These are phyloP conservation scores for Peromyscus californicus DNA, from an alignment of 2,113 vertebrate genomes.

Conservation along the genomic window DNA sequence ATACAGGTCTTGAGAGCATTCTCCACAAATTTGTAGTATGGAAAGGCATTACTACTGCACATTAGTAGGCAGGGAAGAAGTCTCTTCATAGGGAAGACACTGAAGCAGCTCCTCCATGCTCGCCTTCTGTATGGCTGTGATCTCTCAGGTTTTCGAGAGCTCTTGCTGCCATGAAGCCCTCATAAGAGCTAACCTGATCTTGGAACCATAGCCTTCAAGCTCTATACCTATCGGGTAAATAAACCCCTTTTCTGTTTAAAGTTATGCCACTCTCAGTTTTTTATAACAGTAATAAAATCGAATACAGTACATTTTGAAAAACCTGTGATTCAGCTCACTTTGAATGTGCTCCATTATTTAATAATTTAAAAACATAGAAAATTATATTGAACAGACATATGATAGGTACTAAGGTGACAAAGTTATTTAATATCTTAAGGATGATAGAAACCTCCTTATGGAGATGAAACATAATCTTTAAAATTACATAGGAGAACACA, in stretches of 20 bases:
- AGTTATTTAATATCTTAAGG: background rate
- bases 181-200: background rate
- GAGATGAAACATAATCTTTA: constrained; percentile 11
- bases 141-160: background rate
- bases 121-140: background rate
- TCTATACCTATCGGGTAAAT: background rate
- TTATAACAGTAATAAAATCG: background rate
- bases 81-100: background rate
- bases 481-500: background rate
- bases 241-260: background rate
- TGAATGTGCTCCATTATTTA: background rate
- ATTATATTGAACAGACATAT: constrained; percentile 53
- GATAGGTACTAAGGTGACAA: background rate
- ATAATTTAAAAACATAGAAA: constrained; percentile 57
- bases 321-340: background rate
- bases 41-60: background rate
- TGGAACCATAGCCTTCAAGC: background rate
- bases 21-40: too few relatives aligned
- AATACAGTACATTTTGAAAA: background rate
- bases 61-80: background rate
- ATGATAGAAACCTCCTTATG: constrained; percentile 5
- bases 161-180: background rate
- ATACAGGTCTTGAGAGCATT: background rate
- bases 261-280: background rate
- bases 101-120: background rate